Percentiles rank a stretch among this genome's conserved stretches.
Evolutionary conservation across 1,140 invertebrate genomes (phyloP).

Genomic region (Drosophila parabipectinata): DNA sequence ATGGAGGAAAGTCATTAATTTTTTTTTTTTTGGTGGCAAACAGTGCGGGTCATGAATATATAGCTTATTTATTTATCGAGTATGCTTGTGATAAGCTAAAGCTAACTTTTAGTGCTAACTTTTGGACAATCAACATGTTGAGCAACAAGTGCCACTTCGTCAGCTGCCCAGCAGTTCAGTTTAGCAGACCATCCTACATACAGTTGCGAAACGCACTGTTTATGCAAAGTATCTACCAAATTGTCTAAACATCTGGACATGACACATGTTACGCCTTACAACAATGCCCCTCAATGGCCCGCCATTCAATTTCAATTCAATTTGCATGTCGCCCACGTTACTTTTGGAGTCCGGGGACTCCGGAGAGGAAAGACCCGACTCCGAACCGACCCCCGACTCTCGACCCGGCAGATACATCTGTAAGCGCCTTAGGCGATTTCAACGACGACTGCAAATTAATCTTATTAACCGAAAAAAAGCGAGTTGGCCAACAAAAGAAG

Average conservation of each 20-base stretch:
- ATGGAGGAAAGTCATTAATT: conserved; percentile 28
- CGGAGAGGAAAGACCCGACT: not conserved
- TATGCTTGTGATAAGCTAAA: not conserved
- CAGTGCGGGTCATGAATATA: conserved; percentile 14
- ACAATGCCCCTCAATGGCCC: conserved; percentile 19
- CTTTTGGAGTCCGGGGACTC: conserved; percentile 1
- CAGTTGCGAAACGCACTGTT: conserved; percentile 29
- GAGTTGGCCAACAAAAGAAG: conserved; percentile 31
- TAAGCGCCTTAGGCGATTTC: conserved; percentile 33
- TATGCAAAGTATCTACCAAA: conserved; percentile 41
- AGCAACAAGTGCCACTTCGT: not conserved
- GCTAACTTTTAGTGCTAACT: not conserved
- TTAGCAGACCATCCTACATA: not conserved
- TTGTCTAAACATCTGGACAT: conserved; percentile 46
- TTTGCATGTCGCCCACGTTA: conserved; percentile 64
- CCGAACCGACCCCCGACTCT: too few species aligned
- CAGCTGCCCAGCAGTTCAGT: too few species aligned
- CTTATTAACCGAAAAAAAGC: conserved; percentile 56
- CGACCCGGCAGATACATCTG: conserved; percentile 42
- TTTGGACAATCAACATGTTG: not conserved
- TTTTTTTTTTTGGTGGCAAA: conserved; percentile 18
- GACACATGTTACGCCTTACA: conserved; percentile 39
- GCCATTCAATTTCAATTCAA: conserved; percentile 52
- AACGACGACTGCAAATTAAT: conserved; percentile 56
- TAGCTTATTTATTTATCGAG: not conserved